phyloP scores from a whole-genome alignment of 2,888 invertebrate genomes.

The Drosophila anomelani region DNA sequence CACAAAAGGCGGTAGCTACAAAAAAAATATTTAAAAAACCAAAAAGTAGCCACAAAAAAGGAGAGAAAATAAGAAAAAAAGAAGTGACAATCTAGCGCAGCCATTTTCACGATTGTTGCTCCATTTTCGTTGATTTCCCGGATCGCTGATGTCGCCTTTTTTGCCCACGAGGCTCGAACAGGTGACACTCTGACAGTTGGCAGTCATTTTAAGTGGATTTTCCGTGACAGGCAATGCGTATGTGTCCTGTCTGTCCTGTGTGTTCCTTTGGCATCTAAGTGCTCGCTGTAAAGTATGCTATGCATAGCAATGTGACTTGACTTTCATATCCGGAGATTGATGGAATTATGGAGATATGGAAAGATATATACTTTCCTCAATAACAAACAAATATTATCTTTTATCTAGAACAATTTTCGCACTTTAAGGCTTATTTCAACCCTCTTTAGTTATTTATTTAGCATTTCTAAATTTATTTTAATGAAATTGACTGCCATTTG shows the following conservation, averaged over 20 bases:
- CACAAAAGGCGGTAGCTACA: conserved; percentile 23
- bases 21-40: not conserved
- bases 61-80: conserved; percentile 25
- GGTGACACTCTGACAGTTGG: conserved; percentile 70
- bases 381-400: not conserved
- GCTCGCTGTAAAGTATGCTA: conserved; percentile 34
- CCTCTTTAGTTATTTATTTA: not conserved
- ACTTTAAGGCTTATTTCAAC: not conserved
- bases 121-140: conserved; percentile 34
- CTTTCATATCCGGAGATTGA: not conserved
- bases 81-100: conserved; percentile 52
- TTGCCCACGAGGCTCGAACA: conserved; percentile 50
- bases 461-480: conserved; percentile 7
- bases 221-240: conserved; percentile 63
- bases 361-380: not conserved
- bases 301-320: conserved; percentile 23
- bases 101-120: conserved; percentile 60
- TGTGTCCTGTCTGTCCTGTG: conserved; percentile 8
- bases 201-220: conserved; percentile 75
- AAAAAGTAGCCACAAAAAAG: conserved; percentile 12
- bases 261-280: not conserved
- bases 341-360: conserved; percentile 36
- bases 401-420: not conserved
- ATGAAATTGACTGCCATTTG: conserved; percentile 9
- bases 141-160: conserved; percentile 28